Conservation (phyloP, 2,888 invertebrate genomes). For the Cerastis rubricosa region DNA sequence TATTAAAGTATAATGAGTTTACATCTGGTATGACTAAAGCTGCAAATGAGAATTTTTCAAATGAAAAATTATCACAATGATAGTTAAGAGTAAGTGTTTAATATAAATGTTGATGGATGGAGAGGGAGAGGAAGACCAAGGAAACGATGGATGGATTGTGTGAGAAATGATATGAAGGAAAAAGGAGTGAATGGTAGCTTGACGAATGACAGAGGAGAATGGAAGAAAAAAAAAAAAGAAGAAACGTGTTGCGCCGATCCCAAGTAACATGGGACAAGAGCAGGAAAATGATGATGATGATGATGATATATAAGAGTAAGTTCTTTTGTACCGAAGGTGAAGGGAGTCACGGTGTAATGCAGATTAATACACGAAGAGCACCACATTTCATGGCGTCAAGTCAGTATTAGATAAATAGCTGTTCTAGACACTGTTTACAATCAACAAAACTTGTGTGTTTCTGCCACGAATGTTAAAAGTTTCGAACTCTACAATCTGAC, state of each 20-base stretch:
- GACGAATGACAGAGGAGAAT: too few relatives aligned
- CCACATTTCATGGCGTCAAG: background rate
- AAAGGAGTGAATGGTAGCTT: too few relatives aligned
- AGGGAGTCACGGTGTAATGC: background rate
- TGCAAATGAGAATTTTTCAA: background rate
- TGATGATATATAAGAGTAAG: background rate
- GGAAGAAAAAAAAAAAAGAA: too few relatives aligned
- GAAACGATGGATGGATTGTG: too few relatives aligned
- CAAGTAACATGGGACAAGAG: too few relatives aligned
- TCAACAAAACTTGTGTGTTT: background rate
- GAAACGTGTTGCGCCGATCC: too few relatives aligned
- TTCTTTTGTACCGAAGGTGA: background rate
- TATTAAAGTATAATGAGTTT: background rate
- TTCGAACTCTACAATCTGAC: background rate
- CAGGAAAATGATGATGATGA: too few relatives aligned
- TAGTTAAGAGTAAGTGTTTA: background rate
- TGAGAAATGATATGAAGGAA: too few relatives aligned
- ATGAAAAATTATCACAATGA: background rate
- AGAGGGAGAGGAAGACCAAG: too few relatives aligned
- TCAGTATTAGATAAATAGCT: background rate
- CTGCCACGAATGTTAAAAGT: background rate
- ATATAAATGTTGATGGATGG: too few relatives aligned
- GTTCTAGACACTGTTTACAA: background rate
- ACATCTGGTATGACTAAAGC: background rate
- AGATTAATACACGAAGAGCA: background rate